A percentile compares a stretch with the other conserved stretches of the same genome.
These are phyloP conservation scores for Goniozus legneri DNA, from an alignment of 1,140 invertebrate species.

Conservation along the genomic window DNA sequence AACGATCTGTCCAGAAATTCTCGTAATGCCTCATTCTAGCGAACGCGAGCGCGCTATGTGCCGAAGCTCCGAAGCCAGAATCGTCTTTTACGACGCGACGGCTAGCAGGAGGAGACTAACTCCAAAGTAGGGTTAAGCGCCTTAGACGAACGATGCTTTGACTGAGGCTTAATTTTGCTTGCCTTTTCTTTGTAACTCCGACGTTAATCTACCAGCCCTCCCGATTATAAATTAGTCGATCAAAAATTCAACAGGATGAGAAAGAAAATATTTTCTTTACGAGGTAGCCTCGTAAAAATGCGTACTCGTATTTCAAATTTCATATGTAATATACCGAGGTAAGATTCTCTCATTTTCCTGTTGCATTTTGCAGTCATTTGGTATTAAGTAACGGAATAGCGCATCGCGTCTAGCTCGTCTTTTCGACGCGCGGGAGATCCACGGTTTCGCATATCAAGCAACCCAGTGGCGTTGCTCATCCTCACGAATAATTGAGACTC, in stretches of 20 bases:
- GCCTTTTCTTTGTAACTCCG: too few species aligned
- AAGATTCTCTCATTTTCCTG: too few species aligned
- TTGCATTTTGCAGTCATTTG: neutral
- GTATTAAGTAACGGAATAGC: neutral
- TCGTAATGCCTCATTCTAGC: neutral
- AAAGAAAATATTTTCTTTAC: neutral
- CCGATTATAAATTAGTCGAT: too few species aligned
- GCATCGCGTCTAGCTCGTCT: conserved; percentile 8
- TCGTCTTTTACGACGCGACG: neutral
- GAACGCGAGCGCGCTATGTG: neutral
- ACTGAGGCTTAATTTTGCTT: too few species aligned
- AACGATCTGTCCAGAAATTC: neutral
- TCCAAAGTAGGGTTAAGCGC: too few species aligned
- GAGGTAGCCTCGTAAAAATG: neutral
- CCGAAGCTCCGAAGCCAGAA: conserved; percentile 1
- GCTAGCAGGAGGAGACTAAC: too few species aligned
- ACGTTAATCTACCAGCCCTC: too few species aligned
- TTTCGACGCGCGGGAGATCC: conserved; percentile 9
- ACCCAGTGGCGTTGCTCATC: conserved; percentile 25
- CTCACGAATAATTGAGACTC: conserved; percentile 32
- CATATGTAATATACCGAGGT: neutral
- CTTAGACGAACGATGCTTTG: too few species aligned
- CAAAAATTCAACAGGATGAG: too few species aligned
- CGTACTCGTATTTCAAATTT: neutral
- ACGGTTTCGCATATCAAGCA: conserved; percentile 35